Conservation (phyloP, 2,113 vertebrate species). For the Eonycteris spelaea region DNA sequence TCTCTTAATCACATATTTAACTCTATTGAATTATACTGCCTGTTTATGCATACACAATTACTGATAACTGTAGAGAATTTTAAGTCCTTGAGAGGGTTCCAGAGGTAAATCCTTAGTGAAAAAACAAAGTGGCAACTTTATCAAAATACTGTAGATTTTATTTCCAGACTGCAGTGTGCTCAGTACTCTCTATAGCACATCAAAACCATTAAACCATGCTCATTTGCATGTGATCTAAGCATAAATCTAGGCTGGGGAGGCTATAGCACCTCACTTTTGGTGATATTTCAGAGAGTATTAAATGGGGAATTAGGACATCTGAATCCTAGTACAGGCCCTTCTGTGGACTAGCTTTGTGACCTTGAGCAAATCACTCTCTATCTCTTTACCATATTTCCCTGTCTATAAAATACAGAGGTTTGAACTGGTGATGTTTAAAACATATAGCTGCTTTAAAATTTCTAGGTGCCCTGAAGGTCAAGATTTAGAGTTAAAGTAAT, state of each 20-base stretch:
- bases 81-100: constrained; percentile 52
- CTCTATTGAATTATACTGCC: constrained; percentile 61
- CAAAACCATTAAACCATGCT: not conserved
- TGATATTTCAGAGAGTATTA: not conserved
- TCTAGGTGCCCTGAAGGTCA: not conserved
- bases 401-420: not conserved
- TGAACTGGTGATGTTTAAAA: constrained; percentile 33
- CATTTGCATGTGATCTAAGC: not conserved
- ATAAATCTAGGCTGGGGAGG: not conserved
- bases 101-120: constrained; percentile 45
- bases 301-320: not conserved
- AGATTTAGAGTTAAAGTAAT: constrained; percentile 28
- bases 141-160: constrained; percentile 49
- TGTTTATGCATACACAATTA: constrained; percentile 70
- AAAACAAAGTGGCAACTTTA: constrained; percentile 63
- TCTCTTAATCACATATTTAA: constrained; percentile 72
- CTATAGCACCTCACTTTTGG: not conserved
- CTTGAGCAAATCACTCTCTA: not conserved
- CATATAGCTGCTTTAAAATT: not conserved
- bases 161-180: constrained; percentile 25
- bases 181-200: not conserved
- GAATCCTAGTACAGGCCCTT: not conserved
- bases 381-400: not conserved
- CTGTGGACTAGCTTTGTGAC: not conserved
- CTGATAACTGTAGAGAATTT: constrained; percentile 61